Conservation (phyloP, 2,797 vertebrate genomes). For the Acridotheres tristis region DNA sequence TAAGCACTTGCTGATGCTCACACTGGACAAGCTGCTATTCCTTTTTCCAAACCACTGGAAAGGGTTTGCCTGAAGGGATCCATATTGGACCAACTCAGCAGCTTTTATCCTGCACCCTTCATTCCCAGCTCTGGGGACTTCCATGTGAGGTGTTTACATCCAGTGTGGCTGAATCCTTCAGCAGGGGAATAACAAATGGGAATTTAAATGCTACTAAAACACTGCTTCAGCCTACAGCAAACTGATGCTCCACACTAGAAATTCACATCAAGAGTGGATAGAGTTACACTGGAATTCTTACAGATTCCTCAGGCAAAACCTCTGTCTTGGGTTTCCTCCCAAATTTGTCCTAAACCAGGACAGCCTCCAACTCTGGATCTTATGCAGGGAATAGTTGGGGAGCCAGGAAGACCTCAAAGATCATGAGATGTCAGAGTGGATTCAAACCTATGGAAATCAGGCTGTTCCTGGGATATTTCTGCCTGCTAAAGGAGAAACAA, state of each 20-base stretch:
- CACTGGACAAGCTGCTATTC: accelerated
- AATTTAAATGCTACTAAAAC: background rate
- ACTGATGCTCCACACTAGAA: background rate
- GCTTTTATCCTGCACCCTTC: background rate
- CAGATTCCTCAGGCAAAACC: background rate
- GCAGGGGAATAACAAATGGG: background rate
- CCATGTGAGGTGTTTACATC: background rate
- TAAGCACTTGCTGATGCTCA: background rate
- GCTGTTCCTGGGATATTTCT: background rate
- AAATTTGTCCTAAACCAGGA: no score
- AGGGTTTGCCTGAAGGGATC: background rate
- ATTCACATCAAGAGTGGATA: background rate
- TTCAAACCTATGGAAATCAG: background rate
- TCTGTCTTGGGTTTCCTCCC: no score
- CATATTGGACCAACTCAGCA: accelerated
- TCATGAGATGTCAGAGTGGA: background rate
- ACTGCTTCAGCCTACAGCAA: background rate
- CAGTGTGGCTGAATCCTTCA: background rate
- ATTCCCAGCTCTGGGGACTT: background rate
- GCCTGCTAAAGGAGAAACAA: background rate
- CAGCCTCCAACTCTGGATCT: background rate
- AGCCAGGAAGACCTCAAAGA: background rate
- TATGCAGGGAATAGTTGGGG: background rate
- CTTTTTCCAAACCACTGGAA: background rate
- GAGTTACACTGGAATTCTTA: background rate